Evolutionary conservation across 2,113 vertebrate species (phyloP).

Genomic region (Rhabdomys dilectus): DNA sequence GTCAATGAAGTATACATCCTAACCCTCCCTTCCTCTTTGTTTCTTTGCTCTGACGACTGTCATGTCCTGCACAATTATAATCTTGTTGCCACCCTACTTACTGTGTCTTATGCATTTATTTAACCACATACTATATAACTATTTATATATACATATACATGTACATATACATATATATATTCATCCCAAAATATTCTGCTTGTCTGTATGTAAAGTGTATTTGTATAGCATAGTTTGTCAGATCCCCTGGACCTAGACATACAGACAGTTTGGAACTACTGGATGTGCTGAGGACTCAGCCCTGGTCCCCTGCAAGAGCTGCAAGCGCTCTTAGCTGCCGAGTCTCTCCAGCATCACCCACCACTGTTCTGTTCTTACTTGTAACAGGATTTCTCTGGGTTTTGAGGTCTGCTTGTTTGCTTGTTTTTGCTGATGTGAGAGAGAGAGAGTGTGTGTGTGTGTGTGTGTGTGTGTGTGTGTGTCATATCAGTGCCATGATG

Average conservation of each 20-base stretch:
- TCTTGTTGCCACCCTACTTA: constrained; percentile 43
- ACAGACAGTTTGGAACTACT: not conserved
- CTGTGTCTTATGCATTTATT: constrained; percentile 53
- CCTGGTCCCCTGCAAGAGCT: not conserved
- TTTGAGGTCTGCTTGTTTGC: not conserved
- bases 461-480: not conserved
- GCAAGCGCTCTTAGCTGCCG: not conserved
- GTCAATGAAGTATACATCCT: accelerated
- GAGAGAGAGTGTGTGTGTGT: not conserved
- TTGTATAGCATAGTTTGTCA: not conserved
- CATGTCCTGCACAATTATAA: constrained; percentile 65
- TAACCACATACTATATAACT: not conserved
- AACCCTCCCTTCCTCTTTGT: not conserved
- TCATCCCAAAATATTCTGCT: not conserved
- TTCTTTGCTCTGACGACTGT: not conserved
- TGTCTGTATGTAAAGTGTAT: not conserved
- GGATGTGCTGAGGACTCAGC: not conserved
- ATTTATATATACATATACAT: not conserved
- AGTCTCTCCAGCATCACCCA: not conserved
- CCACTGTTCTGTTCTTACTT: not conserved
- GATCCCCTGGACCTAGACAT: not conserved
- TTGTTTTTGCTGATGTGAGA: not conserved
- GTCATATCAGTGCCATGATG: not conserved
- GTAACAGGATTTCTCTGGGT: not conserved
- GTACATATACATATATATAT: too few relatives aligned